Evolutionary conservation across 1,140 invertebrate genomes (phyloP), one percentile per base, ranked within the genome.

Genomic region (Procambarus virginalis): DNA sequence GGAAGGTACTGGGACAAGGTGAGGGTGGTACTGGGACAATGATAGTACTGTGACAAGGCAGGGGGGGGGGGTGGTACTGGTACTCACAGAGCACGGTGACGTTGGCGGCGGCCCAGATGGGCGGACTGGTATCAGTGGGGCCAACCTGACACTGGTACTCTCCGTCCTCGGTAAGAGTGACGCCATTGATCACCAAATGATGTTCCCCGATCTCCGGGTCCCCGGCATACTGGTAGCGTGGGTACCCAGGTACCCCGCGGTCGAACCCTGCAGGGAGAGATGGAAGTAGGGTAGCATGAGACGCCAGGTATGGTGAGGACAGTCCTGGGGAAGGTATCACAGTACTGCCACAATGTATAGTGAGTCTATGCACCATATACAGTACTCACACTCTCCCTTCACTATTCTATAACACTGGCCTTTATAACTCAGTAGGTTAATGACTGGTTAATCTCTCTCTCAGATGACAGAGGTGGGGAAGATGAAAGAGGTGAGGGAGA

Each of bases 111-210:
- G 58, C 46, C 58, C 80, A 82, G 58, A 82, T 68, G 2, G 80
- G 80, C 1, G 80, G 58, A 5, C 3, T 82, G 60, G n/a, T 58
- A 10, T 55, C 68, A 48, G 82, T 84, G 17, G 82, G 82, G 17
- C 51, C 51, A 3, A 84, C 82, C 45, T 70, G 60, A 49, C 60
- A 84, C 82, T 84, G 82, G 60, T 84, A 84, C 64, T 84, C 82
- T 2, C 82, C 82, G 60, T 84, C 82, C 8, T 84, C 82, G 4
- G 60, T 73, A 17, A 84, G 83, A 2, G 64, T 75, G 70, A 58
- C 83, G 17, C 70, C 70, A 12, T 14, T 75, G 5, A n/a, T 68
- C 0, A 34, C 34, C 22, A 60, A n/a, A n/a, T 64, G 34, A 22
- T 34, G 80, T 64, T 68, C 45, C 1, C 34, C 45, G 2, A 34